phyloP scores from a whole-genome alignment of 2,113 vertebrate species.

The Calonectris borealis region DNA sequence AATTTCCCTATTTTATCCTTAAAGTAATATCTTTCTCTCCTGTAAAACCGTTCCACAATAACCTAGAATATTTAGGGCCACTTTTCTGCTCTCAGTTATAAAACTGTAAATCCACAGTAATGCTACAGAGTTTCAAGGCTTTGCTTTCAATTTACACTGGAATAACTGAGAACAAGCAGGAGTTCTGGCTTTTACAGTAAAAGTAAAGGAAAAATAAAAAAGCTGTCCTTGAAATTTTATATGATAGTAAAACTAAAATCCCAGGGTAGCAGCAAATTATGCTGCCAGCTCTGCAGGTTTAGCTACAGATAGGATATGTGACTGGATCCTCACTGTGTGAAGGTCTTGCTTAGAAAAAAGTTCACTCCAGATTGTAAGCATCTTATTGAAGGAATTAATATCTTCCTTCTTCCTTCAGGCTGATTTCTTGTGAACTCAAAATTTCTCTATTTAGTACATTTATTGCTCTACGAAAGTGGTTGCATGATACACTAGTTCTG shows the following conservation, averaged over 20 bases:
- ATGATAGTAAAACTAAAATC: not conserved
- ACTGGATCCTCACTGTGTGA: not conserved
- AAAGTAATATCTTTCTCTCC: constrained; percentile 25
- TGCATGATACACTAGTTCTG: not conserved
- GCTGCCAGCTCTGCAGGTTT: not conserved
- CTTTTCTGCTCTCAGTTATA: constrained; percentile 43
- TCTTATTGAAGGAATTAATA: not conserved
- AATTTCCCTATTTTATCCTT: constrained; percentile 42
- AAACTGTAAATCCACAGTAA: constrained; percentile 59
- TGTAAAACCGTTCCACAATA: not conserved
- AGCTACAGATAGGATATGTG: not conserved
- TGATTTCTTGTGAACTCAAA: not conserved
- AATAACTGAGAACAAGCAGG: not conserved
- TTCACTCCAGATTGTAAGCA: not conserved
- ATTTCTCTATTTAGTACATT: not conserved
- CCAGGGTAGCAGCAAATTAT: constrained; percentile 20
- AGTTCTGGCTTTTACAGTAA: constrained; percentile 1
- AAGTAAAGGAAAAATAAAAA: constrained; percentile 45
- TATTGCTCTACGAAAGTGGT: not conserved
- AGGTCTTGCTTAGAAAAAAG: not conserved
- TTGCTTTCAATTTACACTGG: constrained; percentile 55
- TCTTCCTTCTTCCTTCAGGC: not conserved
- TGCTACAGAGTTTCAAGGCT: constrained; percentile 39
- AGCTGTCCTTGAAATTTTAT: constrained; percentile 44
- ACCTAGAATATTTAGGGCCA: constrained; percentile 48